Evolutionary conservation across 2,797 vertebrate species (phyloP).

Genomic region (Tapera naevia): DNA sequence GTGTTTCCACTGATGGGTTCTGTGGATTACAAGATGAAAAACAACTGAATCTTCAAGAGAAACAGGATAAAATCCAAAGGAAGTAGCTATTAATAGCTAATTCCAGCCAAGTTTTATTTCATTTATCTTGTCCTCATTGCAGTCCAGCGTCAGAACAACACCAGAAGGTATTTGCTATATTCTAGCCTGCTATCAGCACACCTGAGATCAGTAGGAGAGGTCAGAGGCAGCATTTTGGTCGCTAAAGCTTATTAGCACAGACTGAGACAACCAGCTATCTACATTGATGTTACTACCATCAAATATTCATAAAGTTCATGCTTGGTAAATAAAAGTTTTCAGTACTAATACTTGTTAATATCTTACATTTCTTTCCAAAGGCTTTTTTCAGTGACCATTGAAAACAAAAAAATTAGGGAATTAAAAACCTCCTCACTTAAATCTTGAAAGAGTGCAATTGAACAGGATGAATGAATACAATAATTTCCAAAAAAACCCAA

Average conservation of each 20-base stretch:
- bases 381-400: background rate
- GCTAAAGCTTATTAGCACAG: background rate
- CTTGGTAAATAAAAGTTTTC: background rate
- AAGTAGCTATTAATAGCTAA: background rate
- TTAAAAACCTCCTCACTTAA: background rate
- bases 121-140: background rate
- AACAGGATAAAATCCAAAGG: background rate
- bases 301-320: background rate
- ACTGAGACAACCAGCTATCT: background rate
- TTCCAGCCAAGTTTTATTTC: background rate
- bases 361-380: background rate
- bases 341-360: background rate
- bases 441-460: background rate
- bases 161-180: background rate
- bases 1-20: background rate
- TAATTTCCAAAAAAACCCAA: background rate
- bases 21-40: background rate
- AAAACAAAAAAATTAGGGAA: background rate
- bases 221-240: background rate
- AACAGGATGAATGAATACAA: background rate
- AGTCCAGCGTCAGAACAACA: background rate
- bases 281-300: background rate
- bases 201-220: background rate
- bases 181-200: background rate
- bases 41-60: background rate